phyloP scores from a whole-genome alignment of 2,113 vertebrate genomes.

The Menura novaehollandiae region DNA sequence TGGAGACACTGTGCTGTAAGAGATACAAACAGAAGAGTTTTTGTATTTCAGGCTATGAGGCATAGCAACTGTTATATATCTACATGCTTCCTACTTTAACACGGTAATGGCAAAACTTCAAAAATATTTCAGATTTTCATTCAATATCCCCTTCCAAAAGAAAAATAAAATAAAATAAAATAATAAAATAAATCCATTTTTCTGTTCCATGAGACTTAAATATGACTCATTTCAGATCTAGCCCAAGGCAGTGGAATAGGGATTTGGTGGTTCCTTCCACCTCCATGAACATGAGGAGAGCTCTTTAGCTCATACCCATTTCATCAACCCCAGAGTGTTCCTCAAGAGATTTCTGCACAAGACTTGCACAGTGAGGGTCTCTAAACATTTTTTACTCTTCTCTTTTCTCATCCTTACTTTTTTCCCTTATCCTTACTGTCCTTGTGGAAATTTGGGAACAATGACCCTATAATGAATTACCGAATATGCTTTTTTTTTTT shows the following conservation, averaged over 20 bases:
- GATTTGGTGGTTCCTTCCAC: background rate
- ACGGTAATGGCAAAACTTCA: background rate
- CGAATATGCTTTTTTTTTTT: background rate
- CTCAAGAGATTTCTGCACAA: background rate
- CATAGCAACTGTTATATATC: background rate
- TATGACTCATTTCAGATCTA: background rate
- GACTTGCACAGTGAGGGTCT: background rate
- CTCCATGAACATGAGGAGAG: background rate
- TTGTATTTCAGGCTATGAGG: background rate
- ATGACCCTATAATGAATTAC: background rate
- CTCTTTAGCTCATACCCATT: background rate
- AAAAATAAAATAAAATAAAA: background rate
- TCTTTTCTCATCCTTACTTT: background rate
- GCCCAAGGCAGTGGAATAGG: background rate
- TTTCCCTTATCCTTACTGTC: background rate
- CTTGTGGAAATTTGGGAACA: background rate
- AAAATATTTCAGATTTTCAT: background rate
- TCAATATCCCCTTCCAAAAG: background rate
- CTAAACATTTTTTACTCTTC: background rate
- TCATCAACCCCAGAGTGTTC: background rate
- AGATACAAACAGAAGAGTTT: background rate
- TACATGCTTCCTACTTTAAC: background rate
- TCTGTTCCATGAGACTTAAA: background rate
- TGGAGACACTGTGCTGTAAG: conserved; percentile 85
- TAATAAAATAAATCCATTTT: background rate